Percentiles rank a stretch among this genome's conserved stretches.
These are phyloP conservation scores for Crossocerus cetratus DNA, from an alignment of 2,888 invertebrate genomes.

Conservation along the genomic window DNA sequence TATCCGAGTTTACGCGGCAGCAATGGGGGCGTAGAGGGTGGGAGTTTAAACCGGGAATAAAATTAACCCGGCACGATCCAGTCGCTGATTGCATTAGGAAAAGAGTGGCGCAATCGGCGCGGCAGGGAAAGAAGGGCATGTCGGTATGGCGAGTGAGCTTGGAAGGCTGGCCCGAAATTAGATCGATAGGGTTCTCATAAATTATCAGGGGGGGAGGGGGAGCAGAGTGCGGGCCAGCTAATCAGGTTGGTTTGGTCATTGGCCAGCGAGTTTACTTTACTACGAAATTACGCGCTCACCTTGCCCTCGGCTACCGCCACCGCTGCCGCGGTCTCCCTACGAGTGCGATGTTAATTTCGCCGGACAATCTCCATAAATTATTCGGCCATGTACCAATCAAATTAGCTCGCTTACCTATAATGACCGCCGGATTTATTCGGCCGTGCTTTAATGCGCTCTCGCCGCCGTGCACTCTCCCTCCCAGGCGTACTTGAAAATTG, in stretches of 20 bases:
- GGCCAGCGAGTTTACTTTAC: conserved; percentile 38
- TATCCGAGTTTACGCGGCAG: neutral
- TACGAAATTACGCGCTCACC: conserved; percentile 34
- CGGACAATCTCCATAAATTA: conserved; percentile 43
- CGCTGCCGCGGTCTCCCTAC: neutral
- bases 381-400: conserved; percentile 30
- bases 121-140: neutral
- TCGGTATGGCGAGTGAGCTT: neutral
- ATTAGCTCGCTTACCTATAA: conserved; percentile 33
- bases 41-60: neutral
- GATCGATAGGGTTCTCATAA: conserved; percentile 31
- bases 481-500: conserved; percentile 7
- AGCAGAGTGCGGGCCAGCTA: conserved; percentile 12
- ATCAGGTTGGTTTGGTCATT: conserved; percentile 37
- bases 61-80: neutral
- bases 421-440: conserved; percentile 45
- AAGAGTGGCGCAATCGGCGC: neutral
- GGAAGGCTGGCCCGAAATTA: neutral
- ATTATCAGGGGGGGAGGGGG: conserved; percentile 20
- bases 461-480: conserved; percentile 12
- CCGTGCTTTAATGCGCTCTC: conserved; percentile 22
- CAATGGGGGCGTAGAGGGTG: too few relatives aligned
- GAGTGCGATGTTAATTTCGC: conserved; percentile 24
- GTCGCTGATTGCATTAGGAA: too few relatives aligned
- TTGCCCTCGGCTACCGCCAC: neutral